phyloP scores from a whole-genome alignment of 2,888 invertebrate genomes.

The Microplitis deprimator region DNA sequence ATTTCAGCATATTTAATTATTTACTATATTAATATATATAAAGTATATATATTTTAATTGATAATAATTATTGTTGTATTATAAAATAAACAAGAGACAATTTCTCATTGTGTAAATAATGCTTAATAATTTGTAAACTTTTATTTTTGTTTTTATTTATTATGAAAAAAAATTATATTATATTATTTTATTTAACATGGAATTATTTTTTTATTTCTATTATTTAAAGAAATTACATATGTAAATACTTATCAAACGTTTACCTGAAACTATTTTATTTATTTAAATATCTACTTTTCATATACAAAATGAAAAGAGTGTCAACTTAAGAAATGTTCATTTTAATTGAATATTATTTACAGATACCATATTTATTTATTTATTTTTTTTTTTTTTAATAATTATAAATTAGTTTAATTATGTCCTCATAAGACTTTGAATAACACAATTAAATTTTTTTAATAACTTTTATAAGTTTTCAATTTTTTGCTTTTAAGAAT shows the following conservation, averaged over 20 bases:
- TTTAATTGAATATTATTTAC: constrained; percentile 43
- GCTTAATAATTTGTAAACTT: neutral
- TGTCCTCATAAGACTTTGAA: constrained; percentile 13
- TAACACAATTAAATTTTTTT: constrained; percentile 30
- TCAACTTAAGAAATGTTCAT: constrained; percentile 38
- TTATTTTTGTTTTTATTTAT: constrained; percentile 10
- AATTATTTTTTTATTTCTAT: neutral
- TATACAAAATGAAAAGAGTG: constrained; percentile 13
- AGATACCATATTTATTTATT: constrained; percentile 43
- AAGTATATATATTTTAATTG: neutral
- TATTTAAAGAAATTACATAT: neutral
- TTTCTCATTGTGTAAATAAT: constrained; percentile 38
- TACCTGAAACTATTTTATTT: neutral
- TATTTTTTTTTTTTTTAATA: constrained; percentile 35
- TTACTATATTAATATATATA: too few relatives aligned
- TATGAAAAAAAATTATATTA: neutral
- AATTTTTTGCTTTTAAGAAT: constrained; percentile 7
- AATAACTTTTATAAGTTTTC: neutral
- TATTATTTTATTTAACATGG: neutral
- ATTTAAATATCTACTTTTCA: neutral
- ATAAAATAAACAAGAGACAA: constrained; percentile 43
- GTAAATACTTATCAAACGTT: constrained; percentile 14
- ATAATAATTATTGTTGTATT: constrained; percentile 17
- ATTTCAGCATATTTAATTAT: neutral
- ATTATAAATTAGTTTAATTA: constrained; percentile 27